Evolutionary conservation across 2,888 invertebrate species (phyloP), one percentile per base, ranked within the genome.

Genomic region (Antheraea yamamai): DNA sequence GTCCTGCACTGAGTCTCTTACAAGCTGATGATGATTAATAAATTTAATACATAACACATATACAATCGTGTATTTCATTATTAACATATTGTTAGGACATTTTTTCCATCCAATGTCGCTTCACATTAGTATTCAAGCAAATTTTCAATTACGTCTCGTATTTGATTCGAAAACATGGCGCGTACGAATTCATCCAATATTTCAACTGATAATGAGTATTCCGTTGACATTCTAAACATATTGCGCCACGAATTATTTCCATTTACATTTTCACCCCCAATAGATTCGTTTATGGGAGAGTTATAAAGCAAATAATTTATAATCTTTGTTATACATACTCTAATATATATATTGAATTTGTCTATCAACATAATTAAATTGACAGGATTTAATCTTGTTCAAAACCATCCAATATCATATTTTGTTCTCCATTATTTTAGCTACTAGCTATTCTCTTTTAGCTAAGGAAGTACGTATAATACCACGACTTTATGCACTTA

Each of bases 131-230:
- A 55, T 74, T 74, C 70, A 39, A 58, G 51, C 75, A 76, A 82
- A 82, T 77, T 77, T 73, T 78, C 78, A 75, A 79, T 75, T 77
- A 75, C 76, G 64, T 75, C 73, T 73, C 8, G 73, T 72, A 76
- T 77, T 78, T 80, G 81, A 79, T 79, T 83, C 75, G 73, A 26
- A 81, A 77, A 78, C 77, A 79, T 75, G 72, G 68, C 68, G 68
- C 72, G 75, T 72, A 76, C 75, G 77, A 79, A 68, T 73, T 75
- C 75, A 73, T 51, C 71, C 80, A 78, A 81, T 85, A 82, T 82
- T 84, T 86, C 80, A 84, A 79, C 71, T 78, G 77, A 80, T 83
- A 85, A 85, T 82, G 81, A 80, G 80, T 80, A 84, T 81, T 81
- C 74, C 74, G 35, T 80, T 83, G 86, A 87, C 39, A 70, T 70